Evolutionary conservation across 2,797 vertebrate genomes (phyloP), one percentile per base, ranked within the genome.

Genomic region (Hafferia zeledoni): DNA sequence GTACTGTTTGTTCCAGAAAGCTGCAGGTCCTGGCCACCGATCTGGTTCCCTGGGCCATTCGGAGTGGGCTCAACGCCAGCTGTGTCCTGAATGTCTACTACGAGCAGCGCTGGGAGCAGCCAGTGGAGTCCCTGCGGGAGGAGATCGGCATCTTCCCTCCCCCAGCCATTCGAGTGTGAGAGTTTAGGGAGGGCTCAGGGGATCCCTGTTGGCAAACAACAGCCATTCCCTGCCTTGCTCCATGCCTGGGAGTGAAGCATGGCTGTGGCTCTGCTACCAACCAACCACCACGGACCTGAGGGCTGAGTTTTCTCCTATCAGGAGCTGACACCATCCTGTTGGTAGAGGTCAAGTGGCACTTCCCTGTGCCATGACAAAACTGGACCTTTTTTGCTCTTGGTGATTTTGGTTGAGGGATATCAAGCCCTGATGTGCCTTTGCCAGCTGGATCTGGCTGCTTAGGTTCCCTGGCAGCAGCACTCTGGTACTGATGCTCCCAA

Each of bases 91-190:
- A 97, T 18, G 5, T 99, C 65, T 99, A 99, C 98, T 99, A 99
- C 0, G 99, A 99, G 96, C 98, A 94, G 31, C 98, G 99, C 74
- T 99, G 99, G 99, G 99, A 99, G 68, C 99, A 99, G 97, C 97
- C 96, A 11, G 95, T 99, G 25, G 92, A 97, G 24, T 98, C 99
- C 11, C 98, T 99, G 50, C 95, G 98, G 83, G 95, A 97, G 30
- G 99, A 99, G 96, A 98, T 99, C 8, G 98, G 98, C 94, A 99
- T 99, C 60, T 97, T 98, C 23, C 97, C 98, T 1, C 98, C 98
- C 2, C 98, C 98, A 0, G 88, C 95, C 0, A 1, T 95, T 3
- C 9, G 4, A 4, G 69, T 89, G 69, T 97, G 88, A 95, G 60
- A 57, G 71, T 4, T 17, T 1, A 0, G 28, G 68, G 35, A 13